phyloP scores from a whole-genome alignment of 2,797 vertebrate species.

The Craterocephalus amniculus region DNA sequence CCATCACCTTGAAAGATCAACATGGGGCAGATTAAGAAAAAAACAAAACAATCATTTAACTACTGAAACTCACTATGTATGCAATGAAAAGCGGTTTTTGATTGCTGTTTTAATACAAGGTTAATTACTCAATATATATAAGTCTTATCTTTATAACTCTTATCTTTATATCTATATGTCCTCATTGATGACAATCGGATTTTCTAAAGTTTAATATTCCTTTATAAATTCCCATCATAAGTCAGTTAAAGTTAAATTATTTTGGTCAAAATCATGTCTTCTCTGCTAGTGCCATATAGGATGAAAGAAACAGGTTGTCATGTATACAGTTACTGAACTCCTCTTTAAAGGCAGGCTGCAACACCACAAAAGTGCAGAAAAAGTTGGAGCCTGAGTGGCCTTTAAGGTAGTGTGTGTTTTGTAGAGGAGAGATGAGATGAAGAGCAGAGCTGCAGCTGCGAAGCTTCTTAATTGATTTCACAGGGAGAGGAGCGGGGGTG shows the following conservation, averaged over 20 bases:
- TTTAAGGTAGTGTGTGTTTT: constrained; percentile 45
- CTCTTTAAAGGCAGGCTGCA: constrained; percentile 52
- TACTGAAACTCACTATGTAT: too few species aligned
- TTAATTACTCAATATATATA: too few species aligned
- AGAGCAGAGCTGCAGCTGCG: constrained; percentile 70
- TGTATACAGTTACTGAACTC: constrained; percentile 25
- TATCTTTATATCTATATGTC: background rate
- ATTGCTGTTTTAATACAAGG: background rate
- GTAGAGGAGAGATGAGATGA: constrained; percentile 63
- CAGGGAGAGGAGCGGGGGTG: constrained; percentile 81
- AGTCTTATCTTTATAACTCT: background rate
- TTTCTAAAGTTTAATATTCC: background rate
- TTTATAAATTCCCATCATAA: constrained; percentile 1
- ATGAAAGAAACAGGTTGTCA: constrained; percentile 8
- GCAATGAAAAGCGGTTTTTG: too few species aligned
- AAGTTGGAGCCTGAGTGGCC: constrained; percentile 55
- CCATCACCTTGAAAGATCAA: constrained; percentile 31
- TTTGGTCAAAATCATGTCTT: constrained; percentile 1
- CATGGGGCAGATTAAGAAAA: constrained; percentile 20
- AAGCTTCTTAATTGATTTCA: constrained; percentile 85
- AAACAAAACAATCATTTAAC: background rate
- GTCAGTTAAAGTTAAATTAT: background rate
- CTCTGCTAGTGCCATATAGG: background rate
- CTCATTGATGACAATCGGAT: background rate
- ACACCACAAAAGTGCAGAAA: constrained; percentile 34